Conservation (phyloP, 2,797 vertebrate genomes). For the Acropternis orthonyx region DNA sequence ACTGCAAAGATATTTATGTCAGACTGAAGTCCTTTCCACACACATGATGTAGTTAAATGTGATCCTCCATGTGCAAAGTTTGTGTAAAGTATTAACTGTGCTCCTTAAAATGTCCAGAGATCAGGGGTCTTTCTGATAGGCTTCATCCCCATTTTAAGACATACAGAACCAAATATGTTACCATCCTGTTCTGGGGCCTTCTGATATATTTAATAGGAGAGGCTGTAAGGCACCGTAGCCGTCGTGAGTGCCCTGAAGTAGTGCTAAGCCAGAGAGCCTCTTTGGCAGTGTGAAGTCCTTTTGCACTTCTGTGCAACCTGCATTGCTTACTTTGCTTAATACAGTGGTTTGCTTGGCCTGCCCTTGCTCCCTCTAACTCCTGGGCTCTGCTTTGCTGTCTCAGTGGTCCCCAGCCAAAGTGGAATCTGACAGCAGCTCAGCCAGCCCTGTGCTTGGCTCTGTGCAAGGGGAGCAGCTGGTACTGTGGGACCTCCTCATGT, state of each 20-base stretch:
- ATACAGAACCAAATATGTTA: neutral
- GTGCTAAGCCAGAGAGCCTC: neutral
- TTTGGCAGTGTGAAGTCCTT: neutral
- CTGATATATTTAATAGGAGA: neutral
- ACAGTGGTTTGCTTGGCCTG: neutral
- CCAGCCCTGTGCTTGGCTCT: neutral
- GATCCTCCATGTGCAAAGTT: neutral
- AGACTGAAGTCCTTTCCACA: neutral
- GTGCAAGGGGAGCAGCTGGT: neutral
- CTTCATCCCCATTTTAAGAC: neutral
- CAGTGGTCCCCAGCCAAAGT: neutral
- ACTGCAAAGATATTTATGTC: neutral
- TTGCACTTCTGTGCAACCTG: fast-evolving
- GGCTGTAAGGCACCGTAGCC: neutral
- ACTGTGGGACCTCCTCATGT: neutral
- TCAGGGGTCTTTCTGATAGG: neutral
- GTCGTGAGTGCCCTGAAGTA: neutral
- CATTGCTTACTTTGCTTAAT: neutral
- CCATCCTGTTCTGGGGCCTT: neutral
- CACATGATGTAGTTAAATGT: neutral
- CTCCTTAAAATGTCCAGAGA: neutral
- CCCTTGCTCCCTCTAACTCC: neutral
- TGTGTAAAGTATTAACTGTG: neutral
- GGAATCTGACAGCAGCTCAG: neutral
- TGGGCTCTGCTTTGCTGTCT: neutral